Evolutionary conservation across 2,888 invertebrate genomes (phyloP).

Genomic region (Beris chalybata): DNA sequence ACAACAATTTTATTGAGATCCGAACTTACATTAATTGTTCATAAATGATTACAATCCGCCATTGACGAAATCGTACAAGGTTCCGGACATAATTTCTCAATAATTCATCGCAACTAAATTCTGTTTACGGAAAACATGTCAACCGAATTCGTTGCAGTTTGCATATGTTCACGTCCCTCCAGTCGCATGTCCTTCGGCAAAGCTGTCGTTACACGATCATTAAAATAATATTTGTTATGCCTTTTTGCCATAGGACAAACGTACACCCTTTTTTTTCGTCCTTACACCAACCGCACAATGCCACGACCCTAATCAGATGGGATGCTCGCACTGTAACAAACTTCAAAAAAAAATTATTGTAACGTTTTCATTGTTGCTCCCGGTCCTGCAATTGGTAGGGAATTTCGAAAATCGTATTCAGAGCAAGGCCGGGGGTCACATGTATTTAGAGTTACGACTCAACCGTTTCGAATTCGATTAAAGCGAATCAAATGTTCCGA

Average conservation of each 20-base stretch:
- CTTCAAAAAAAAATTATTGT: neutral
- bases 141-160: conserved; percentile 30
- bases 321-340: neutral
- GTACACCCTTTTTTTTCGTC: conserved; percentile 5
- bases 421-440: conserved; percentile 7
- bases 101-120: too few species aligned
- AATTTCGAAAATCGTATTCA: neutral
- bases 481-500: conserved; percentile 31
- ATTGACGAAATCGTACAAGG: too few species aligned
- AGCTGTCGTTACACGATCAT: conserved; percentile 28
- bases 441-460: conserved; percentile 16
- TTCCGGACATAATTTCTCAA: too few species aligned
- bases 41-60: too few species aligned
- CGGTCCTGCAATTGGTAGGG: neutral
- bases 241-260: neutral
- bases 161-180: conserved; percentile 18
- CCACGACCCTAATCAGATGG: neutral
- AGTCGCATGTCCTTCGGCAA: conserved; percentile 9
- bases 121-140: conserved; percentile 33
- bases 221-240: conserved; percentile 31
- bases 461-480: conserved; percentile 37
- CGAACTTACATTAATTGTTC: too few species aligned
- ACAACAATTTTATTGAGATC: too few species aligned
- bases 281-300: neutral
- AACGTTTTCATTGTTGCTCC: neutral